These are phyloP conservation scores for Agapornis roseicollis DNA, from an alignment of 2,113 vertebrate species.

Conservation along the genomic window DNA sequence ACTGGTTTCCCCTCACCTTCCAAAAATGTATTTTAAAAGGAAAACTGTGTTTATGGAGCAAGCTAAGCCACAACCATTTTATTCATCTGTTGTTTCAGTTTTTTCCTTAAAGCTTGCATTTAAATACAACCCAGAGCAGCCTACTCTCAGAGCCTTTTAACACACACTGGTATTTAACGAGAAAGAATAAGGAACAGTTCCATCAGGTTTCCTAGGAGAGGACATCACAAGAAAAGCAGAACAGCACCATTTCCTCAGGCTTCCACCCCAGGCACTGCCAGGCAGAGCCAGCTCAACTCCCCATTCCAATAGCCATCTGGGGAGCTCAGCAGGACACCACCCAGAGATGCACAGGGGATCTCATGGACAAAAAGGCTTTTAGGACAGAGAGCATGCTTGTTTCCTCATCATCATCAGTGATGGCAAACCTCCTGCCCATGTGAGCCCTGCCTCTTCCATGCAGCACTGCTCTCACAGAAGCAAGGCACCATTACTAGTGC, in stretches of 20 bases:
- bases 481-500: not conserved
- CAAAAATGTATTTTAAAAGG: not conserved
- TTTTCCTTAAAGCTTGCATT: not conserved
- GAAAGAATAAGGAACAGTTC: not conserved
- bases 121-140: not conserved
- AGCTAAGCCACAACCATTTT: not conserved
- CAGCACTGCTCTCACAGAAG: not conserved
- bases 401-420: not conserved
- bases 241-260: not conserved
- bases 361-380: not conserved
- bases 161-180: not conserved
- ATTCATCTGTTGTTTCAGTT: constrained; percentile 12
- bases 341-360: not conserved
- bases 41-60: not conserved
- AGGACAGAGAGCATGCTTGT: not conserved
- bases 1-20: not conserved
- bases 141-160: not conserved
- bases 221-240: not conserved
- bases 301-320: not conserved
- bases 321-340: not conserved
- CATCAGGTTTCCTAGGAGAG: not conserved
- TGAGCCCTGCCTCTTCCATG: not conserved
- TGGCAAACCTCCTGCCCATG: not conserved
- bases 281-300: not conserved
- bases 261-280: not conserved